Conservation (phyloP, 2,888 invertebrate species). For the Nysson spinosus region DNA sequence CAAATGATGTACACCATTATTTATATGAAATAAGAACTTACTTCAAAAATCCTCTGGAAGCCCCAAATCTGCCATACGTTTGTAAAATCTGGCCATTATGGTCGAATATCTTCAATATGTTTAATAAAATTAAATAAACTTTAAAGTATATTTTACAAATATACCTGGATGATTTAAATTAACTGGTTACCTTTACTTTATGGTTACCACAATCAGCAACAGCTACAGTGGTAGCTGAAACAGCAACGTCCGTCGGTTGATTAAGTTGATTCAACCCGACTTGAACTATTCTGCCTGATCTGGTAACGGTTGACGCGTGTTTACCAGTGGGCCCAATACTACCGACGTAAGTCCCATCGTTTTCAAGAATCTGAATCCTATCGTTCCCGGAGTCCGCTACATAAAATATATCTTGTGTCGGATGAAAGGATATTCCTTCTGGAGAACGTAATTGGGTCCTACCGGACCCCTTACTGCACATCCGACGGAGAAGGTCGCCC, state of each 20-base stretch:
- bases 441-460: constrained; percentile 84
- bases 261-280: constrained; percentile 83
- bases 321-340: constrained; percentile 50
- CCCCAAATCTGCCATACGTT: constrained; percentile 55
- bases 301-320: constrained; percentile 68
- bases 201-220: constrained; percentile 87
- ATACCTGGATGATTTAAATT: neutral
- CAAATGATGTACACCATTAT: neutral
- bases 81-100: constrained; percentile 52
- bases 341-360: constrained; percentile 71
- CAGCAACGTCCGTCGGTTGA: constrained; percentile 85
- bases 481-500: constrained; percentile 80
- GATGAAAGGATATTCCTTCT: constrained; percentile 84
- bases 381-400: constrained; percentile 90
- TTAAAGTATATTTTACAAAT: neutral
- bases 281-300: constrained; percentile 61
- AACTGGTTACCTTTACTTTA: constrained; percentile 79
- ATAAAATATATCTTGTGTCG: constrained; percentile 81
- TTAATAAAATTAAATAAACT: neutral
- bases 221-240: constrained; percentile 79
- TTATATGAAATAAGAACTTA: constrained; percentile 9
- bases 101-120: constrained; percentile 53
- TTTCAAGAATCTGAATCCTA: constrained; percentile 81
- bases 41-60: constrained; percentile 53
- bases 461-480: constrained; percentile 83